phyloP scores from a whole-genome alignment of 2,113 vertebrate genomes.

The Orientallactaga bullata region DNA sequence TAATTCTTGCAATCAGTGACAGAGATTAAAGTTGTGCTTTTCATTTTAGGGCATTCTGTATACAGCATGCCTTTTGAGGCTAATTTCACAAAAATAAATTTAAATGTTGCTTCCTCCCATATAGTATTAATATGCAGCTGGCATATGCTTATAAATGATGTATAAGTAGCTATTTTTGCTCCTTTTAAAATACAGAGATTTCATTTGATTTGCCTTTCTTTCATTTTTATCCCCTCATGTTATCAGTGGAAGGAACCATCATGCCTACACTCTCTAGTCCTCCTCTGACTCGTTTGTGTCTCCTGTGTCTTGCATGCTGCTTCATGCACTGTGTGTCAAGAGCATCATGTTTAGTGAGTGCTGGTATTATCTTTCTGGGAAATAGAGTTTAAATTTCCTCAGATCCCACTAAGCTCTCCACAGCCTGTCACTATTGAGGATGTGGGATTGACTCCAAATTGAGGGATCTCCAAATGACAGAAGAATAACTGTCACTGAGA shows the following conservation, averaged over 20 bases:
- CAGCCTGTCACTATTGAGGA: not conserved
- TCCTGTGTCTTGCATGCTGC: slow-evolving; percentile 27
- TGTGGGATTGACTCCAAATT: slow-evolving; percentile 12
- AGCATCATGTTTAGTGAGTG: not conserved
- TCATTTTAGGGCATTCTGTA: slow-evolving; percentile 48
- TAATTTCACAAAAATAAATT: slow-evolving; percentile 72
- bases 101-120: slow-evolving; percentile 73
- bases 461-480: not conserved
- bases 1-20: slow-evolving; percentile 62
- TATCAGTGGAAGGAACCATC: slow-evolving; percentile 44
- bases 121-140: slow-evolving; percentile 67
- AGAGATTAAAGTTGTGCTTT: slow-evolving; percentile 68
- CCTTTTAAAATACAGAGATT: slow-evolving; percentile 60
- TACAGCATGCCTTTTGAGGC: slow-evolving; percentile 58
- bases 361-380: slow-evolving; percentile 62
- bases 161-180: slow-evolving; percentile 68
- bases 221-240: slow-evolving; percentile 10
- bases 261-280: not conserved
- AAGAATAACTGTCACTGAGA: not conserved
- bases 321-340: slow-evolving; percentile 19
- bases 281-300: not conserved
- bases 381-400: slow-evolving; percentile 55
- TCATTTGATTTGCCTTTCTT: slow-evolving; percentile 59
- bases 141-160: slow-evolving; percentile 73
- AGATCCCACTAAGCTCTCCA: slow-evolving; percentile 63